These are phyloP conservation scores for Cerceris rybyensis DNA, from an alignment of 2,888 invertebrate species.

Conservation along the genomic window DNA sequence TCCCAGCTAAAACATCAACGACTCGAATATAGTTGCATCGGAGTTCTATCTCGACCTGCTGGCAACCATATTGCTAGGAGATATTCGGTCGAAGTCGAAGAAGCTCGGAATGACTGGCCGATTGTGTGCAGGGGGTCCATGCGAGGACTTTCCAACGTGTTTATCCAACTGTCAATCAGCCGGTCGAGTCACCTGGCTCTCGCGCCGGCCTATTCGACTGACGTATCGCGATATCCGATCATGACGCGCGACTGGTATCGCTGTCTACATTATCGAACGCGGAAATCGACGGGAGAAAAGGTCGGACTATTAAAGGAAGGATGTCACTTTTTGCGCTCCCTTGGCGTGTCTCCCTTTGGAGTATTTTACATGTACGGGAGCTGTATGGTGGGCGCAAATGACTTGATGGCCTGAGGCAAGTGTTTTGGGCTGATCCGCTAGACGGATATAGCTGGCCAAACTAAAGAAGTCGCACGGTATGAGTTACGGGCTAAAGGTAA, in stretches of 20 bases:
- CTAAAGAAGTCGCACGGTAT: too few relatives aligned
- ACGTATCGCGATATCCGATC: constrained; percentile 71
- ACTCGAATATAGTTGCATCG: too few relatives aligned
- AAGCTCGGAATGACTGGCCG: constrained; percentile 64
- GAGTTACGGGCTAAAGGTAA: too few relatives aligned
- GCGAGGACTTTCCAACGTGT: constrained; percentile 70
- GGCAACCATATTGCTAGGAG: not conserved
- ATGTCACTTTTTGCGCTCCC: too few relatives aligned
- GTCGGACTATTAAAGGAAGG: not conserved
- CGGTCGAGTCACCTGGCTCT: constrained; percentile 60
- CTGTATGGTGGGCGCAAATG: too few relatives aligned
- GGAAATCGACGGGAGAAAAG: constrained; percentile 38
- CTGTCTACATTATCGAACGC: constrained; percentile 58
- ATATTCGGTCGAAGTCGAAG: constrained; percentile 43
- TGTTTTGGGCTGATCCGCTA: too few relatives aligned
- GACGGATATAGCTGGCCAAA: too few relatives aligned
- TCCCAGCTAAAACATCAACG: too few relatives aligned
- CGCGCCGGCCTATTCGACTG: constrained; percentile 64
- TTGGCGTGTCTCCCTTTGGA: too few relatives aligned
- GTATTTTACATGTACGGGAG: too few relatives aligned
- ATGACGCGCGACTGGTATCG: constrained; percentile 53
- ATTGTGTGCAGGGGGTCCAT: constrained; percentile 55
- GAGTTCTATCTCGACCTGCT: too few relatives aligned
- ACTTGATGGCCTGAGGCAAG: too few relatives aligned
- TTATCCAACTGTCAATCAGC: constrained; percentile 78